These are phyloP conservation scores for Onychomys leucogaster DNA, from an alignment of 2,797 vertebrate genomes.

Conservation along the genomic window DNA sequence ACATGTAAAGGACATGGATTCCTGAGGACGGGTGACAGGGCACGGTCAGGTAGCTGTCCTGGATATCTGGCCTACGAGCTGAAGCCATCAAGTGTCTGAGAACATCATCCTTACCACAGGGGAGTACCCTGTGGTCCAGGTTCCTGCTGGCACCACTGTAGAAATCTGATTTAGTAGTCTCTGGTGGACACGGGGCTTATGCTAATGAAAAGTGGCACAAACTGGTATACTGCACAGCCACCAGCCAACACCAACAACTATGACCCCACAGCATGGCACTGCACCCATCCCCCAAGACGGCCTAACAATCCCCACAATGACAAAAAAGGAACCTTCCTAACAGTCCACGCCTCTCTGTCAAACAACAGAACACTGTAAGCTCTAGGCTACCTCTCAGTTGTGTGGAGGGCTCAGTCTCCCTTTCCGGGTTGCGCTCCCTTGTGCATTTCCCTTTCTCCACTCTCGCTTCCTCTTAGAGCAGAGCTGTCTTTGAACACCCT, in stretches of 20 bases:
- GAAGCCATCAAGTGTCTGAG: background rate
- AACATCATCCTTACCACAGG: background rate
- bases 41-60: background rate
- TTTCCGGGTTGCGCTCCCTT: background rate
- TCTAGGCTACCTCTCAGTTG: background rate
- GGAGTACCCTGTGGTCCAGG: background rate
- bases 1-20: background rate
- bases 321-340: background rate
- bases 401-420: background rate
- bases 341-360: background rate
- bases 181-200: background rate
- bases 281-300: background rate
- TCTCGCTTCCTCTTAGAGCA: background rate
- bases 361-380: background rate
- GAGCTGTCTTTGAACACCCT: background rate
- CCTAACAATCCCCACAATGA: background rate
- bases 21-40: rapidly evolving
- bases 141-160: background rate
- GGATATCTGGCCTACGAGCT: background rate
- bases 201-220: background rate
- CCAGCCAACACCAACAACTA: background rate
- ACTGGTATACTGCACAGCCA: background rate
- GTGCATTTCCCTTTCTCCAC: background rate
- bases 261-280: background rate
- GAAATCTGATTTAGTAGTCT: background rate